Percentiles rank a stretch among this genome's conserved stretches.
phyloP scores from a whole-genome alignment of 1,140 invertebrate species.

The Contarinia nasturtii region DNA sequence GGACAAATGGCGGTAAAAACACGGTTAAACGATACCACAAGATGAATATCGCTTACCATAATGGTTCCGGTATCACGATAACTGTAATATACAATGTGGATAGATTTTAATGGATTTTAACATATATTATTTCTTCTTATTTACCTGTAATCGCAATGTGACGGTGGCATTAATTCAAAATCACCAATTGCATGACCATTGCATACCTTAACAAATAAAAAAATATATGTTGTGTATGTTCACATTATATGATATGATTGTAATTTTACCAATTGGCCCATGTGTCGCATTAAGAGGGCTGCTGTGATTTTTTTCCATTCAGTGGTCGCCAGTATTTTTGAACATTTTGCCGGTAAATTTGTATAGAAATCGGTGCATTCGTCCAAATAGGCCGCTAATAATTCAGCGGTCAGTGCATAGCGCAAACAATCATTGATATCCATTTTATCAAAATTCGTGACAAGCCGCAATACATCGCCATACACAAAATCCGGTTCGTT shows the following conservation, averaged over 20 bases:
- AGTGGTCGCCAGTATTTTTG: background rate
- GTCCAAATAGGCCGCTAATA: slow-evolving; percentile 1
- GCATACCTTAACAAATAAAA: background rate
- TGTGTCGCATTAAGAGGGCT: slow-evolving; percentile 1
- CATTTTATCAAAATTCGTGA: slow-evolving; percentile 2
- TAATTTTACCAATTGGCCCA: slow-evolving; percentile 2
- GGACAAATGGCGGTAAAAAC: slow-evolving; percentile 5
- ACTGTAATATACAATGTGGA: no score
- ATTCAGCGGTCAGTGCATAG: slow-evolving; percentile 1
- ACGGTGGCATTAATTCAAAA: background rate
- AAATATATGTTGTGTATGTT: background rate
- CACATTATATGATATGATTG: background rate
- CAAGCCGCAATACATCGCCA: background rate
- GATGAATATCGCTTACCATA: background rate
- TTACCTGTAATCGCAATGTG: background rate
- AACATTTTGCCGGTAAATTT: background rate
- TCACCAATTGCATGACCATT: slow-evolving; percentile 2
- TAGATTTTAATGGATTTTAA: no score
- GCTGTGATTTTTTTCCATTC: slow-evolving; percentile 1
- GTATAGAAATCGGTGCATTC: slow-evolving; percentile 1
- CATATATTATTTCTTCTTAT: no score
- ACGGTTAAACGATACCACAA: background rate
- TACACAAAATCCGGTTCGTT: background rate
- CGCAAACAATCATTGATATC: background rate
- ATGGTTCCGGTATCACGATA: background rate